phyloP scores from a whole-genome alignment of 2,888 invertebrate genomes.

The Axea sp. region DNA sequence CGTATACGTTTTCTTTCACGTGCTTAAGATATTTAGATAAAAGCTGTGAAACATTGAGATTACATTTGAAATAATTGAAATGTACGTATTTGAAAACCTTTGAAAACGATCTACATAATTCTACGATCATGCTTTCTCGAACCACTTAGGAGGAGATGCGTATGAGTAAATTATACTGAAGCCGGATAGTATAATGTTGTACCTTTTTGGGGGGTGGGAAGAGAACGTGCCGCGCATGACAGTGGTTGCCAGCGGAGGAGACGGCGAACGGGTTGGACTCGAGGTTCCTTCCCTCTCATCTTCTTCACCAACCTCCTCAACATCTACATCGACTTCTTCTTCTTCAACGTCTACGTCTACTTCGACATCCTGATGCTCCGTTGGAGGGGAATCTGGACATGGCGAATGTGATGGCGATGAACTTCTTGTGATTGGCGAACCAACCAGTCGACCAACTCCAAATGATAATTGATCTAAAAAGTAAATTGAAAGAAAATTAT shows the following conservation, averaged over 20 bases:
- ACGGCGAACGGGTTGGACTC: conserved; percentile 74
- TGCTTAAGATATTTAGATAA: conserved; percentile 1
- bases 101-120: conserved; percentile 39
- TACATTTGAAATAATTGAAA: conserved; percentile 5
- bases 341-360: conserved; percentile 76
- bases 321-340: conserved; percentile 77
- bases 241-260: conserved; percentile 72
- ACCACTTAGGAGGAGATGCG: conserved; percentile 21
- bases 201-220: conserved; percentile 71
- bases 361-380: conserved; percentile 73
- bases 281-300: conserved; percentile 73
- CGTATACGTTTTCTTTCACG: neutral
- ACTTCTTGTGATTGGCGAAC: conserved; percentile 73
- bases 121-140: conserved; percentile 20
- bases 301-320: conserved; percentile 76
- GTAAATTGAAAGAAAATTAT: conserved; percentile 54
- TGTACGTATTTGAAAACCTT: conserved; percentile 28
- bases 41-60: neutral
- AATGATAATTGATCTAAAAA: conserved; percentile 89
- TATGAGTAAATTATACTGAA: conserved; percentile 39
- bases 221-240: conserved; percentile 68
- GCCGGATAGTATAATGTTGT: conserved; percentile 8
- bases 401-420: conserved; percentile 76
- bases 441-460: conserved; percentile 89
- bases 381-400: conserved; percentile 75